Evolutionary conservation across 2,797 vertebrate genomes (phyloP).

Genomic region (Ctenopoma multispine): DNA sequence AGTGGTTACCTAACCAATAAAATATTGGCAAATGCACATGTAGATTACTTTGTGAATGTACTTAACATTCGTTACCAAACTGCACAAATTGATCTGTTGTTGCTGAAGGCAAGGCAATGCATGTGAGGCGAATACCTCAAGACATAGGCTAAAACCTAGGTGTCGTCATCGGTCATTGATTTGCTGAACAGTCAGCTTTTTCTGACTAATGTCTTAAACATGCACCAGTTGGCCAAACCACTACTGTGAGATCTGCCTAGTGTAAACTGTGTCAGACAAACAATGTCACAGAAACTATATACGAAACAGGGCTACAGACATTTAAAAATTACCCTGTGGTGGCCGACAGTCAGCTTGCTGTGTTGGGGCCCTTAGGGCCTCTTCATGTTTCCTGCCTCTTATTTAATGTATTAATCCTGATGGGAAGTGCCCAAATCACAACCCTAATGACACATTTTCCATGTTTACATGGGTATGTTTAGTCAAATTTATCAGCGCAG

Average conservation of each 20-base stretch:
- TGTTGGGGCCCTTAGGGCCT: conserved; percentile 4
- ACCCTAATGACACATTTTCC: conserved; percentile 28
- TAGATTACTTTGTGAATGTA: neutral
- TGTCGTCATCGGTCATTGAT: too few relatives aligned
- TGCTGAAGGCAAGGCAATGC: too few relatives aligned
- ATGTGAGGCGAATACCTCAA: conserved; percentile 5
- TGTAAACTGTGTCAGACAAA: conserved; percentile 22
- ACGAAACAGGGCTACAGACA: neutral
- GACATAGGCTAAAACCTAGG: neutral
- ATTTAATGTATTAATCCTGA: conserved; percentile 43
- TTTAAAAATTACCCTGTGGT: neutral
- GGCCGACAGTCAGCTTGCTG: neutral
- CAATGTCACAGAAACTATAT: neutral
- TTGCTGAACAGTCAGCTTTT: neutral
- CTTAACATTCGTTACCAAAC: neutral
- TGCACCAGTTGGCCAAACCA: neutral
- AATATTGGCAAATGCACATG: too few relatives aligned
- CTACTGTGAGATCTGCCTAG: conserved; percentile 5
- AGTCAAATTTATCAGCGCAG: conserved; percentile 32
- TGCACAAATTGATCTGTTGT: neutral
- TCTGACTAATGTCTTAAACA: conserved; percentile 7
- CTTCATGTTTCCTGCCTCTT: conserved; percentile 46
- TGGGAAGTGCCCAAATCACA: conserved; percentile 31
- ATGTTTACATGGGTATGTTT: conserved; percentile 39
- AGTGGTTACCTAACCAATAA: too few relatives aligned